These are phyloP conservation scores for Colaptes auratus DNA, from an alignment of 2,113 vertebrate genomes.

Conservation along the genomic window DNA sequence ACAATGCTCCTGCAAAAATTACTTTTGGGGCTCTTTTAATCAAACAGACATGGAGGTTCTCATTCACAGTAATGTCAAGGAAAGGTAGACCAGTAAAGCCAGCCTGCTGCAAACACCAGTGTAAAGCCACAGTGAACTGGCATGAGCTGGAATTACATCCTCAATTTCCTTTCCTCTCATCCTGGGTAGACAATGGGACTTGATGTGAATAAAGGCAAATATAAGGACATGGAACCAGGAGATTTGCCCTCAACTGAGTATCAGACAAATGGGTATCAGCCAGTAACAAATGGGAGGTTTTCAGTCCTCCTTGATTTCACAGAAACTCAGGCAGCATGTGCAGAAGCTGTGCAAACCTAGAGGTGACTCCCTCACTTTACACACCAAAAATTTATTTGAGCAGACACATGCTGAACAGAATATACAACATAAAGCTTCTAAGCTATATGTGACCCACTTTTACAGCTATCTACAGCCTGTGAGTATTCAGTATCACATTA, in stretches of 20 bases:
- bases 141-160: not conserved
- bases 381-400: not conserved
- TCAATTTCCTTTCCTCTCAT: not conserved
- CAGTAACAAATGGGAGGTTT: not conserved
- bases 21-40: not conserved
- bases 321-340: not conserved
- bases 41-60: not conserved
- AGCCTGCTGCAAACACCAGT: not conserved
- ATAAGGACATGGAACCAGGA: not conserved
- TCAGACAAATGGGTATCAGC: not conserved
- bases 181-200: not conserved
- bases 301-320: not conserved
- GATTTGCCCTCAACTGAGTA: not conserved
- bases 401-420: not conserved
- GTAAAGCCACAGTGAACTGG: not conserved
- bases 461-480: not conserved
- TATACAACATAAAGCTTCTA: not conserved
- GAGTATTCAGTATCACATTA: conserved; percentile 40
- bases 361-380: not conserved
- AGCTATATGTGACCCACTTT: conserved; percentile 11
- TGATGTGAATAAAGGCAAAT: not conserved
- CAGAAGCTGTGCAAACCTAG: not conserved
- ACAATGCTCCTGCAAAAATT: not conserved
- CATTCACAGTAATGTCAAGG: not conserved
- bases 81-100: not conserved